Conservation (phyloP, 1,140 invertebrate genomes). For the Bombus ignitus region DNA sequence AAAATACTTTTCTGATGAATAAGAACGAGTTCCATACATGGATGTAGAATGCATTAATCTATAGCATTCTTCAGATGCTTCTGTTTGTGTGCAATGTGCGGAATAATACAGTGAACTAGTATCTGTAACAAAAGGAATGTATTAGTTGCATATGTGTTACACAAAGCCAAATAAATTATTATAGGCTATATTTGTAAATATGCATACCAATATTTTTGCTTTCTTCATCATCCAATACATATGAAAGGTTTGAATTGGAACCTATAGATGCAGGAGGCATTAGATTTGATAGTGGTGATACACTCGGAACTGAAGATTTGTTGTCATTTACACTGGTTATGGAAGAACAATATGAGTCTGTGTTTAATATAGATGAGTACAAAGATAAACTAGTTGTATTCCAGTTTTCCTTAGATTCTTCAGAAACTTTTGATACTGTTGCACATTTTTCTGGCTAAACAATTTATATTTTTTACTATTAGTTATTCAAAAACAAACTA, state of each 20-base stretch:
- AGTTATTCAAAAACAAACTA: neutral
- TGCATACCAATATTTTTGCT: constrained; percentile 71
- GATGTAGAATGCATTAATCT: constrained; percentile 76
- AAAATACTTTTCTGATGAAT: constrained; percentile 71
- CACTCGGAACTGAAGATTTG: constrained; percentile 68
- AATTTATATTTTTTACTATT: neutral
- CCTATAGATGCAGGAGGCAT: constrained; percentile 73
- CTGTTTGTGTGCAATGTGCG: constrained; percentile 70
- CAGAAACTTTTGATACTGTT: constrained; percentile 73
- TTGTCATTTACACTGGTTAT: constrained; percentile 64
- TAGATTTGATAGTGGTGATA: constrained; percentile 72
- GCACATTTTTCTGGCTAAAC: constrained; percentile 71
- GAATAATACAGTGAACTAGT: constrained; percentile 78
- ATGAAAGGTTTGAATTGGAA: constrained; percentile 74
- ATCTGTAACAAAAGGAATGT: constrained; percentile 67
- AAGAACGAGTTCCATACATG: constrained; percentile 70
- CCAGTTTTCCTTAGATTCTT: constrained; percentile 82
- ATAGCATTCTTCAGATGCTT: constrained; percentile 77
- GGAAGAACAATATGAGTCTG: constrained; percentile 65
- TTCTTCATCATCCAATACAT: constrained; percentile 74
- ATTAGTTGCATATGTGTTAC: neutral
- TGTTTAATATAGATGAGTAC: constrained; percentile 68
- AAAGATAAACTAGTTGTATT: constrained; percentile 71
- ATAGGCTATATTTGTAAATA: neutral
- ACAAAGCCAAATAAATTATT: neutral